Evolutionary conservation across 1,140 invertebrate species (phyloP).

Genomic region (Catajapyx aquilonaris): DNA sequence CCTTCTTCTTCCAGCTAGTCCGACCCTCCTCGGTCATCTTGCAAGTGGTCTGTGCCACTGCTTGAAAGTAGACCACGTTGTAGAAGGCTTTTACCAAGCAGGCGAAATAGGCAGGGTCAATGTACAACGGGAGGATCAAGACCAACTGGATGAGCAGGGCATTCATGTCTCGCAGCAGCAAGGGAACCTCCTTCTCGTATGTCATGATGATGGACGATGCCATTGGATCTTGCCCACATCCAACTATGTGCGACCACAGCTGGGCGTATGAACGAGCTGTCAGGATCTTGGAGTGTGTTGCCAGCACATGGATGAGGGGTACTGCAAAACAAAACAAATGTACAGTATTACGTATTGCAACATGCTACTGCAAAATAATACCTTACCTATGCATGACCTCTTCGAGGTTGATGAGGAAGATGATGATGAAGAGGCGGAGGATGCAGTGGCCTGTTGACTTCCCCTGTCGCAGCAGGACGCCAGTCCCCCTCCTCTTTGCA

Average conservation of each 20-base stretch:
- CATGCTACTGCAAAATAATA: conserved; percentile 2
- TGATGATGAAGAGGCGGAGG: conserved; percentile 12
- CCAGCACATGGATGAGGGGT: conserved; percentile 67
- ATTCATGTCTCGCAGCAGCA: conserved; percentile 61
- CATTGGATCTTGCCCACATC: neutral
- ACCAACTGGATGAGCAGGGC: conserved; percentile 70
- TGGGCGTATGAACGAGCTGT: conserved; percentile 17
- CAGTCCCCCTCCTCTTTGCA: conserved; percentile 61
- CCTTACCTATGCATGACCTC: conserved; percentile 63
- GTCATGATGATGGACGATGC: conserved; percentile 3
- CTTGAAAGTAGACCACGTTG: conserved; percentile 74
- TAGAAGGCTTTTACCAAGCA: conserved; percentile 67
- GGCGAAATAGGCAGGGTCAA: conserved; percentile 51
- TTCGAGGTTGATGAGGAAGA: conserved; percentile 44
- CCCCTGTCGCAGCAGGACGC: conserved; percentile 16
- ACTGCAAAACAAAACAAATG: conserved; percentile 29
- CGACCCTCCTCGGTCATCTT: conserved; percentile 30
- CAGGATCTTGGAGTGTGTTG: conserved; percentile 54
- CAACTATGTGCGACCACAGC: conserved; percentile 3
- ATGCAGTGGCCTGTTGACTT: conserved; percentile 20
- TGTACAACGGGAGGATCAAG: conserved; percentile 26
- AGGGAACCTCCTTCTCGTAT: conserved; percentile 44
- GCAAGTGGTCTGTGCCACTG: conserved; percentile 46
- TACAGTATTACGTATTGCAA: neutral
- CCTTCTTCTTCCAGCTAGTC: conserved; percentile 23